Base-by-base conservation (phyloP, 2,888 invertebrate species). In the Argynnis bischoffii region DNA sequence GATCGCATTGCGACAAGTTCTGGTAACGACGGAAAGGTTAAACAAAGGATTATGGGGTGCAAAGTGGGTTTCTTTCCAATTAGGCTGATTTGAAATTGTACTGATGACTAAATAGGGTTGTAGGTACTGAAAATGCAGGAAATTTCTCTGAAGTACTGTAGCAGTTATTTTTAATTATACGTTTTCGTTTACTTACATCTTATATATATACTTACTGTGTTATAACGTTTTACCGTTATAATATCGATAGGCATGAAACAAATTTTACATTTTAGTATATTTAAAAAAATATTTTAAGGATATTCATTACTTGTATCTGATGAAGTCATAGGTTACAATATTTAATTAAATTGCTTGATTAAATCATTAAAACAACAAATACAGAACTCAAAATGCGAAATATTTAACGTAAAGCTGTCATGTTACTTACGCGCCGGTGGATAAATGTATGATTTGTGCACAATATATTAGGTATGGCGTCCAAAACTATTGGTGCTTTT, bases 401-500 rank as follows among this genome's bases (percentile, higher is more conserved):
- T 64, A 63, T 47, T 64, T 64, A 60, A 69, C 8, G 6, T 46
- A 46, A 18, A 6, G 53, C 56, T 66, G 64, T 55, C 66, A 67
- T 57, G 64, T 66, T 69, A 60, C 55, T 67, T 67, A 71, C 64
- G 64, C 67, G 53, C 63, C 64, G 54, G 18, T 64, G 61, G 54
- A 71, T 69, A 64, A 69, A 69, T 55, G 48, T 69, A 66, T 64
- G 56, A 59, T 66, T 71, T 64, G 61, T 64, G 57, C 61, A 59
- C 61, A 69, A 71, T 71, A 63, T 56, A 53, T 21, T 55, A 61
- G 53, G 50, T 56, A 61, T 69, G 64, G 64, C 64, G 64, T 69
- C 67, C 64, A 64, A 66, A 69, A 64, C 71, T 69, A 69, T 69
- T 67, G 64, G 35, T 63, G 65, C 56, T 55, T 66, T 69, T 64